A percentile compares a stretch with the other conserved stretches of the same genome.
Conservation (phyloP, 2,797 vertebrate species). For the Parambassis ranga region DNA sequence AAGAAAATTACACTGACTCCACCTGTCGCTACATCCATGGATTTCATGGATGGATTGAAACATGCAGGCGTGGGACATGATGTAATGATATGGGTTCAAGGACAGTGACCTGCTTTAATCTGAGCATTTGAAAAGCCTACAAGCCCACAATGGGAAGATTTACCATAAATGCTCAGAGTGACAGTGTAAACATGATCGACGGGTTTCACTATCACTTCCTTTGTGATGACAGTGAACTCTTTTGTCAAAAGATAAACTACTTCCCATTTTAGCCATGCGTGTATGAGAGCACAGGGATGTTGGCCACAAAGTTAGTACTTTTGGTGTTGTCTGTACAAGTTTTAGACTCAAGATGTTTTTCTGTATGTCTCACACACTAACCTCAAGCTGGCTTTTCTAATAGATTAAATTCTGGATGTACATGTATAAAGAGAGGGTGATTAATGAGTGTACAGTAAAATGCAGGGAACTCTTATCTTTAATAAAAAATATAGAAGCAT, state of each 20-base stretch:
- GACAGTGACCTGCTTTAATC: background rate
- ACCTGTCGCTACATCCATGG: no score
- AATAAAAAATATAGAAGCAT: background rate
- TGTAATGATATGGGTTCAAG: background rate
- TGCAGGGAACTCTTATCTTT: background rate
- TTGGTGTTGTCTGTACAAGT: no score
- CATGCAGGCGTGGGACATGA: background rate
- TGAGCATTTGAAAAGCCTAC: background rate
- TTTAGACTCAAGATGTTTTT: no score
- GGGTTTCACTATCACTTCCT: constrained; percentile 61
- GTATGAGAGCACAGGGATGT: constrained; percentile 9
- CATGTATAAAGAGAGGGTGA: background rate
- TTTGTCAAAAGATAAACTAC: constrained; percentile 27
- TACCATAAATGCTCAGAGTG: background rate
- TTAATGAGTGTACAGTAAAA: background rate
- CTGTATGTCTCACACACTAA: background rate
- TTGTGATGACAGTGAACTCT: background rate
- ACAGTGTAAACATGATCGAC: background rate
- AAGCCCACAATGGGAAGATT: background rate
- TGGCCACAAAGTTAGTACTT: background rate
- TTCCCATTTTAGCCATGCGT: constrained; percentile 37
- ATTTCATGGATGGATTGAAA: no score
- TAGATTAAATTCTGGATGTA: background rate
- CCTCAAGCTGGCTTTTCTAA: background rate
- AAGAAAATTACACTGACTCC: no score